phyloP scores from a whole-genome alignment of 1,140 invertebrate species.

The Apocrypta bakeri region DNA sequence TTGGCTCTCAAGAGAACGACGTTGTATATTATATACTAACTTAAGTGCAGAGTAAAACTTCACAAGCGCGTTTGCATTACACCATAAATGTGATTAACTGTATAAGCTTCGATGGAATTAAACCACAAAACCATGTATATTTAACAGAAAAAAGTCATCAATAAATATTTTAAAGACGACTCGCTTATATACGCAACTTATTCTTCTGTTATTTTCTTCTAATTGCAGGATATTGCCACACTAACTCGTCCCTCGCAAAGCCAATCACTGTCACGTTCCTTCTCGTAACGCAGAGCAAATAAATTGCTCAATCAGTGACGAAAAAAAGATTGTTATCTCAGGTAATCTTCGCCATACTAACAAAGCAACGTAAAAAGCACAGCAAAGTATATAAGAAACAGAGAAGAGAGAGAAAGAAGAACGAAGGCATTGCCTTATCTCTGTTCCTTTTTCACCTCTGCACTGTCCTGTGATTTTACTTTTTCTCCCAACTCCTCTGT shows the following conservation, averaged over 20 bases:
- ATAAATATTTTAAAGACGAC: slow-evolving; percentile 32
- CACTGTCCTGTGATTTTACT: slow-evolving; percentile 10
- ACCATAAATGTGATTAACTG: neutral
- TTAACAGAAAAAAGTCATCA: neutral
- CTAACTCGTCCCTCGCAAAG: too few species aligned
- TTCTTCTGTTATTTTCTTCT: neutral
- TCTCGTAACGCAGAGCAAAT: too few species aligned
- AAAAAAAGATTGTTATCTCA: neutral
- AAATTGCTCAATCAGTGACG: neutral
- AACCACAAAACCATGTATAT: slow-evolving; percentile 4
- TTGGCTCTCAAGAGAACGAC: neutral
- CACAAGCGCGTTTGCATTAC: neutral
- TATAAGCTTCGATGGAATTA: slow-evolving; percentile 2
- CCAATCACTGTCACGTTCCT: too few species aligned
- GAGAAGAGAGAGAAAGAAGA: neutral
- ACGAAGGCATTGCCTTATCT: neutral
- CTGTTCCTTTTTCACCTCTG: neutral
- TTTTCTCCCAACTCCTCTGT: neutral
- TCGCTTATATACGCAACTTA: neutral
- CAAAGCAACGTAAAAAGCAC: neutral
- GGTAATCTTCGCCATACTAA: neutral
- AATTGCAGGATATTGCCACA: too few species aligned
- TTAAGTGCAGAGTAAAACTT: neutral
- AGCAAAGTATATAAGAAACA: neutral
- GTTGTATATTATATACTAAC: slow-evolving; percentile 1